Percentiles rank a stretch among this genome's conserved stretches.
Conservation (phyloP, 2,113 vertebrate genomes). For the Platanista minor region DNA sequence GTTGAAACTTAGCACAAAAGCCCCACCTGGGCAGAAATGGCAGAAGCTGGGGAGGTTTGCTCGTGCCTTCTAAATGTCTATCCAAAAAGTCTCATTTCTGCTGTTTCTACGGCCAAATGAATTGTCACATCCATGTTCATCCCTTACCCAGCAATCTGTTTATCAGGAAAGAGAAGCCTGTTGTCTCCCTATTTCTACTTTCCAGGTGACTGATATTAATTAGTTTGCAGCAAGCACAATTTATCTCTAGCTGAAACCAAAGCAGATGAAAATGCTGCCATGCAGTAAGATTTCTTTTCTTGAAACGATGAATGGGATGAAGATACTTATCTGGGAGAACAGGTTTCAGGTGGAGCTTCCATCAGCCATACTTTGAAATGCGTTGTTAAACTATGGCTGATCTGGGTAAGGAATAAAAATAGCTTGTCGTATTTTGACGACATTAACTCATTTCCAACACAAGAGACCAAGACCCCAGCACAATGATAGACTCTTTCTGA, state of each 20-base stretch:
- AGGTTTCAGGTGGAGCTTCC: conserved; percentile 81
- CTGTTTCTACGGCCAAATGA: conserved; percentile 61
- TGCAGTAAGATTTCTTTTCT: conserved; percentile 71
- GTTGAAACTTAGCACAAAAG: conserved; percentile 8
- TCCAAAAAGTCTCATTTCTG: conserved; percentile 46
- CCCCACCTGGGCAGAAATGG: neutral
- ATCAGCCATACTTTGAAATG: conserved; percentile 80
- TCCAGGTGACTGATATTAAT: conserved; percentile 83
- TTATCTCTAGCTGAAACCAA: conserved; percentile 82
- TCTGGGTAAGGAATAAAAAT: conserved; percentile 77
- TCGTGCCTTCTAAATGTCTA: conserved; percentile 18
- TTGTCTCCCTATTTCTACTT: conserved; percentile 78
- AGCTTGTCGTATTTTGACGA: conserved; percentile 71
- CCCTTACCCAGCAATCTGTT: conserved; percentile 75
- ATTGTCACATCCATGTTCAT: conserved; percentile 66
- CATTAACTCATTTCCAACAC: conserved; percentile 77
- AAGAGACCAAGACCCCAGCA: conserved; percentile 2
- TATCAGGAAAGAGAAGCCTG: conserved; percentile 77
- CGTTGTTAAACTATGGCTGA: conserved; percentile 76
- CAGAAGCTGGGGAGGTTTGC: neutral
- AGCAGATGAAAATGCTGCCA: conserved; percentile 78
- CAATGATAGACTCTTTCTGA: neutral
- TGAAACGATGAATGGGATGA: conserved; percentile 81
- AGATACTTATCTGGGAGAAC: conserved; percentile 81
- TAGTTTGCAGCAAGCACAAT: conserved; percentile 78